Evolutionary conservation across 1,140 invertebrate species (phyloP).

Genomic region (Aphelenchoides fujianensis): DNA sequence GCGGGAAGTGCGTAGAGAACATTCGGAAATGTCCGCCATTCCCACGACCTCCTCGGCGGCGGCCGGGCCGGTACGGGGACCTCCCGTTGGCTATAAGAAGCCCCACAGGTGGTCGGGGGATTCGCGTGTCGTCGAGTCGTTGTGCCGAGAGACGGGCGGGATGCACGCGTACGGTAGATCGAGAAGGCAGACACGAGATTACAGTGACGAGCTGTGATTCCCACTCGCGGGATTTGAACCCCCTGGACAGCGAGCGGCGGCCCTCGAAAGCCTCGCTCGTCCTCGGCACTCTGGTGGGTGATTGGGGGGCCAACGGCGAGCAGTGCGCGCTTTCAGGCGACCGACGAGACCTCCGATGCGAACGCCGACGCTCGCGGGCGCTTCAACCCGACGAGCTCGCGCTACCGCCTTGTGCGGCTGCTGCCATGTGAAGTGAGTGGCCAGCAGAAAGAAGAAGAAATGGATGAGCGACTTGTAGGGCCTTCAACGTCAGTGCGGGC

Average conservation of each 20-base stretch:
- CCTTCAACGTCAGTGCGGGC: constrained; percentile 29
- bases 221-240: constrained; percentile 10
- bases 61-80: too few species aligned
- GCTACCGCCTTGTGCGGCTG: background rate
- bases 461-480: constrained; percentile 8
- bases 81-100: too few species aligned
- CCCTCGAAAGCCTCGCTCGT: constrained; percentile 6
- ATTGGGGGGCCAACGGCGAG: background rate
- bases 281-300: constrained; percentile 4
- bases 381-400: background rate
- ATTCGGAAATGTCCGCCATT: too few species aligned
- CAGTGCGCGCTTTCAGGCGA: constrained; percentile 4
- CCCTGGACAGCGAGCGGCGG: background rate
- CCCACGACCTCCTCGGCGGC: too few species aligned
- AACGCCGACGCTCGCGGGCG: background rate
- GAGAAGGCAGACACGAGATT: background rate
- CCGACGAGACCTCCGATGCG: background rate
- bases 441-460: background rate
- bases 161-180: background rate
- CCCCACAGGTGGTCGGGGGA: too few species aligned
- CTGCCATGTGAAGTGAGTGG: background rate
- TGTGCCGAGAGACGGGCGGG: too few species aligned
- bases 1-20: too few species aligned
- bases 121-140: too few species aligned
- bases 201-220: background rate